phyloP scores from a whole-genome alignment of 2,797 vertebrate species.

The Anisognathus igniventris region DNA sequence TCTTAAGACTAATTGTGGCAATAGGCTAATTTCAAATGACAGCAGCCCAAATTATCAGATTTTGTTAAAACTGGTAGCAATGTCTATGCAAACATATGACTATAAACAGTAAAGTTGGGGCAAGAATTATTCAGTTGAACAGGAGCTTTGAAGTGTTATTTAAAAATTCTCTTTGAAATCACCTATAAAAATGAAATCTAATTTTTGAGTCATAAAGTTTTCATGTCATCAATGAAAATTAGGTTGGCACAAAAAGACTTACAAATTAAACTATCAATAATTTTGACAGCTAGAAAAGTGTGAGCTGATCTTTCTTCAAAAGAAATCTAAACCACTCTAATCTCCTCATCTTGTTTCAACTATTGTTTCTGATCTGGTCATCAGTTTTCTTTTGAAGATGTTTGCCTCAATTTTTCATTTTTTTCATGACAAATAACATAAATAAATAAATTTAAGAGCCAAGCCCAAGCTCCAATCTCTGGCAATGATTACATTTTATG shows the following conservation, averaged over 20 bases:
- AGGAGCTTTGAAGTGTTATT: conserved; percentile 11
- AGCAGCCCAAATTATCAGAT: neutral
- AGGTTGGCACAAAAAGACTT: conserved; percentile 25
- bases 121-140: neutral
- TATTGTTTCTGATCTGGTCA: neutral
- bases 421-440: conserved; percentile 3
- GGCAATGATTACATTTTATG: conserved; percentile 1
- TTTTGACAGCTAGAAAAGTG: neutral
- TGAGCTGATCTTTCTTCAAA: neutral
- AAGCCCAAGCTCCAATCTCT: neutral
- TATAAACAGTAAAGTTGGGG: neutral
- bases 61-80: neutral
- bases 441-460: neutral
- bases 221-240: conserved; percentile 7
- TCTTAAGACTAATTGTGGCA: neutral
- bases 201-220: conserved; percentile 7
- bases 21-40: neutral
- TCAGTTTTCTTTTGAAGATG: neutral
- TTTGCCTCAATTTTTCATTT: neutral
- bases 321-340: neutral
- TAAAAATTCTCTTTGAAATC: conserved; percentile 33
- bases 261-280: conserved; percentile 46
- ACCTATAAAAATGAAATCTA: neutral
- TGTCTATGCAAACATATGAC: neutral
- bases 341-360: neutral